Evolutionary conservation across 2,797 vertebrate genomes (phyloP).

Genomic region (Parauchenoglanis ngamensis): DNA sequence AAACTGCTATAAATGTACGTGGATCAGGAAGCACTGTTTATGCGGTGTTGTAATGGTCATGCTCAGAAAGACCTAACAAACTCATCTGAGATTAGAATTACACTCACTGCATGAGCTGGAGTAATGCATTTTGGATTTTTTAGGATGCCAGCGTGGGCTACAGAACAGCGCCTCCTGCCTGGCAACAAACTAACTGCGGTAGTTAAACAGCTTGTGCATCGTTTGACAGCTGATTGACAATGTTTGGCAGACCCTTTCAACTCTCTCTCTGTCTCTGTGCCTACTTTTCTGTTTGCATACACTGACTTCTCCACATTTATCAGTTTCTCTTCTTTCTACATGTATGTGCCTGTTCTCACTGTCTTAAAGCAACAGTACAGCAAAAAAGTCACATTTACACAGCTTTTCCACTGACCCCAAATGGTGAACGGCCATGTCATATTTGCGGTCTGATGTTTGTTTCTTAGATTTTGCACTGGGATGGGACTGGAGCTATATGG

Average conservation of each 20-base stretch:
- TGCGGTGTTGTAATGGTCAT: background rate
- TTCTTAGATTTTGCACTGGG: background rate
- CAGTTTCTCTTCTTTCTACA: background rate
- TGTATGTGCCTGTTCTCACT: background rate
- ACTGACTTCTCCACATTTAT: background rate
- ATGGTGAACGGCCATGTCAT: background rate
- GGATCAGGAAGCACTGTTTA: background rate
- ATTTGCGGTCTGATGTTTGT: background rate
- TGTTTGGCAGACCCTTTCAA: background rate
- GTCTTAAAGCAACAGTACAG: constrained; percentile 1
- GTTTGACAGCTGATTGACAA: background rate
- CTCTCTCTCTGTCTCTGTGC: background rate
- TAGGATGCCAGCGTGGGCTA: constrained; percentile 6
- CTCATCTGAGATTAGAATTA: constrained; percentile 26
- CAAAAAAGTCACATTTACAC: background rate
- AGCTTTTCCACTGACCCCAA: background rate
- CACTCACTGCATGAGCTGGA: background rate
- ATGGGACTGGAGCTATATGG: background rate
- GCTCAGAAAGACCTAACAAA: background rate
- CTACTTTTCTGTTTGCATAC: background rate
- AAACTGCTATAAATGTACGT: background rate
- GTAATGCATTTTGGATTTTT: constrained; percentile 4
- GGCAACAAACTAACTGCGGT: constrained; percentile 6
- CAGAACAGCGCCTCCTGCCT: constrained; percentile 43
- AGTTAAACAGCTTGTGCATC: background rate